Evolutionary conservation across 2,113 vertebrate species (phyloP).

Genomic region (Campylomormyrus tamandua): DNA sequence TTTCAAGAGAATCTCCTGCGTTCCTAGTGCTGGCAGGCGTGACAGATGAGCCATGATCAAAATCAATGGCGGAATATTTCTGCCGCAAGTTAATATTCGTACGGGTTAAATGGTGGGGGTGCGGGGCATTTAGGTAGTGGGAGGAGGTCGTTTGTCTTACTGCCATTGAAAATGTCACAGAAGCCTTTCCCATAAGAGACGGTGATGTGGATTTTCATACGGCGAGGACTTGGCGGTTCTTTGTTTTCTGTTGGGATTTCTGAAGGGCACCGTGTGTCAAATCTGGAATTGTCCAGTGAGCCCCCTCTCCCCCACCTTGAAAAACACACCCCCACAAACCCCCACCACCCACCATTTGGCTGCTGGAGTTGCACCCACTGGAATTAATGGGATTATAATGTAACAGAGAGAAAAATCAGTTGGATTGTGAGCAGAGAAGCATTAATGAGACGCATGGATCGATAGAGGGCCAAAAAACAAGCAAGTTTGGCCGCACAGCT

Average conservation of each 20-base stretch:
- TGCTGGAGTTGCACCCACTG: background rate
- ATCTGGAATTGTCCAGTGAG: background rate
- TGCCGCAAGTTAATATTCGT: background rate
- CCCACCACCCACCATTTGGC: background rate
- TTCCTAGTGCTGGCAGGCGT: background rate
- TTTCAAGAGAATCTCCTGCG: background rate
- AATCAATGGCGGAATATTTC: background rate
- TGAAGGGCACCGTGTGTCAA: background rate
- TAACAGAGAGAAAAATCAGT: background rate
- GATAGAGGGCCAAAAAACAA: background rate
- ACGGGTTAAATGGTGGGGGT: background rate
- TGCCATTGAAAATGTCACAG: background rate
- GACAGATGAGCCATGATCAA: background rate
- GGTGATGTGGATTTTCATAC: background rate
- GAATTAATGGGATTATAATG: background rate
- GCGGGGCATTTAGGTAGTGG: background rate
- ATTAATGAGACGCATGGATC: constrained; percentile 10
- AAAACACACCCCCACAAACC: background rate
- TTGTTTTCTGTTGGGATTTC: background rate
- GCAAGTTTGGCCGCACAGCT: background rate
- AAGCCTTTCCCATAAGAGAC: background rate
- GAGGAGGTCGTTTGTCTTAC: background rate
- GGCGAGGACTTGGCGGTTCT: background rate
- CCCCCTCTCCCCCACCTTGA: background rate
- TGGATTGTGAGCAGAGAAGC: background rate